Evolutionary conservation across 2,113 vertebrate genomes (phyloP), one percentile per base, ranked within the genome.

Genomic region (Willisornis vidua): DNA sequence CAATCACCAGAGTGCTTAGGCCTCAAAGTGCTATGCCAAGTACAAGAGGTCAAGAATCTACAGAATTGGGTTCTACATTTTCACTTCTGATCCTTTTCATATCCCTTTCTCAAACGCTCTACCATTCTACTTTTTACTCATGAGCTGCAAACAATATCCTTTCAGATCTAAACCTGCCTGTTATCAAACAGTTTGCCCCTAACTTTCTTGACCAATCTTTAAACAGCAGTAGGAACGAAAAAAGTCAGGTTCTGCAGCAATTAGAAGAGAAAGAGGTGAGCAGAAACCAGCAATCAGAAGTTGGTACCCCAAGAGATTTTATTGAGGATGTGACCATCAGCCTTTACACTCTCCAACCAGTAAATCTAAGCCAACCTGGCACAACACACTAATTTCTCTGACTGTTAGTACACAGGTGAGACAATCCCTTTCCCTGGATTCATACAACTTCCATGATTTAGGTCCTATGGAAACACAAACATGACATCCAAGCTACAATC

Each of bases 311-410:
- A 49, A 35, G 58, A 8, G 29, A 65, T 73, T 84, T 81, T 66
- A 65, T 25, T 49, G 51, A 79, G 66, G 80, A 89, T 82, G 76
- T 18, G 37, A 92, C 92, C 80, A 92, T 54, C 86, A 95, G 95
- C 70, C 77, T 92, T 67, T 54, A n/a, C 15, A 59, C 59, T 84
- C 45, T 59, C 29, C 54, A 76, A 12, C 8, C 46, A 49, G 14
- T 9, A 79, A 20, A 79, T 20, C 24, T 63, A 93, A 93, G 65
- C 19, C 51, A 81, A 41, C 12, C 61, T 71, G 20, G 4, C 1
- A 3, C 2, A 6, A 13, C 66, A 54, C 3, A 2, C 14, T 46
- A 0, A 55, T 65, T 92, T 85, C 45, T 71, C 70, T 82, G 68
- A 14, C 14, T 31, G 33, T 8, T 49, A 68, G 26, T 41, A 12